These are phyloP conservation scores for Parapsyche elsis DNA, from an alignment of 1,140 invertebrate genomes.

Conservation along the genomic window DNA sequence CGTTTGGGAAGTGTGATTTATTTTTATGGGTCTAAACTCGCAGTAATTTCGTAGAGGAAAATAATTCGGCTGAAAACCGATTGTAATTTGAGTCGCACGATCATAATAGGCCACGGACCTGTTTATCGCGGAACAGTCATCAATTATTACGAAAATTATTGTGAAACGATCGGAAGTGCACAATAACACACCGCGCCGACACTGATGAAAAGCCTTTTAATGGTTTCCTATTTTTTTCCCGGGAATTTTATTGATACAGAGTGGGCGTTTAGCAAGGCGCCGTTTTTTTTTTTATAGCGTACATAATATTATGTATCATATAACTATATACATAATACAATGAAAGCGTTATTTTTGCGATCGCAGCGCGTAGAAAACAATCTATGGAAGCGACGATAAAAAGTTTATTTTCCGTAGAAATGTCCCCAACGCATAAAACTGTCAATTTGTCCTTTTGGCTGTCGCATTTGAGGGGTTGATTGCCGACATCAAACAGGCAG, in stretches of 20 bases:
- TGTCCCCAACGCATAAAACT: conserved; percentile 37
- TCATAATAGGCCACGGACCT: neutral
- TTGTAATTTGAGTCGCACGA: neutral
- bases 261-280: too few relatives aligned
- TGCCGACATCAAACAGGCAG: conserved; percentile 44
- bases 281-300: too few relatives aligned
- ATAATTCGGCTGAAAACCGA: conserved; percentile 12
- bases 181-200: too few relatives aligned
- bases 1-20: conserved; percentile 46
- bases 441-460: conserved; percentile 44
- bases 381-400: conserved; percentile 38
- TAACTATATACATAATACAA: neutral
- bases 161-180: too few relatives aligned
- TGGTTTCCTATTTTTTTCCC: too few relatives aligned
- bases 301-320: too few relatives aligned
- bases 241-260: too few relatives aligned
- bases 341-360: conserved; percentile 26
- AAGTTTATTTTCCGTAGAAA: conserved; percentile 43
- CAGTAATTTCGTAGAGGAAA: conserved; percentile 38
- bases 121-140: neutral
- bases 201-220: too few relatives aligned
- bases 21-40: conserved; percentile 39
- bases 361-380: conserved; percentile 14
- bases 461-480: conserved; percentile 42
- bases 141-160: too few relatives aligned